phyloP scores from a whole-genome alignment of 2,113 vertebrate species.

The Alosa alosa region DNA sequence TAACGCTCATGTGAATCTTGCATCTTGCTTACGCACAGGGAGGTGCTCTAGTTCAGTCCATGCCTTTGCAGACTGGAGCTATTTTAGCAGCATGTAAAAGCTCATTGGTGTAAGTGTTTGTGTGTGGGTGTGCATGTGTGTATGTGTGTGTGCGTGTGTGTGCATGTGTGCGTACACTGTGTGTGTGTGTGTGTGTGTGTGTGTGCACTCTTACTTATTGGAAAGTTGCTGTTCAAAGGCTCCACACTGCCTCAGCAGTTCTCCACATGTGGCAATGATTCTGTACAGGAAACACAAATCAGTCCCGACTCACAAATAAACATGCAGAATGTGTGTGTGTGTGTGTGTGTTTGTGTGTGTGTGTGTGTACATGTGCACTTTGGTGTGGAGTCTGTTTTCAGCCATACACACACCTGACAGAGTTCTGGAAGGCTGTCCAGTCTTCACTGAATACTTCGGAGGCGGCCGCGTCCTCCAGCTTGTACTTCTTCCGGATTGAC shows the following conservation, averaged over 20 bases:
- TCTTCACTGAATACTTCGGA: conserved; percentile 87
- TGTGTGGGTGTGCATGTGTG: conserved; percentile 18
- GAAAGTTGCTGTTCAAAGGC: conserved; percentile 66
- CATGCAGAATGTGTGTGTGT: neutral
- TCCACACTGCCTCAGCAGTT: conserved; percentile 63
- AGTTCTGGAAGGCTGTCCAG: conserved; percentile 94
- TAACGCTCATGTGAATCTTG: too few species aligned
- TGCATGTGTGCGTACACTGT: neutral
- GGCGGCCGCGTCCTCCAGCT: conserved; percentile 78
- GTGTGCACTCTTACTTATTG: conserved; percentile 37
- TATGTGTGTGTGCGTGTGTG: conserved; percentile 16
- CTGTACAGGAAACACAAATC: neutral
- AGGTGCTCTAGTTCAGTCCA: too few species aligned
- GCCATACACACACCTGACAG: conserved; percentile 75
- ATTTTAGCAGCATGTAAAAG: too few species aligned
- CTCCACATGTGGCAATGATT: conserved; percentile 60
- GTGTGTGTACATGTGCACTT: neutral
- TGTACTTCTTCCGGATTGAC: conserved; percentile 90
- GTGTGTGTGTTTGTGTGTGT: neutral
- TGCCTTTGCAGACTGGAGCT: too few species aligned
- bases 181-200: conserved; percentile 8
- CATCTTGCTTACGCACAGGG: too few species aligned
- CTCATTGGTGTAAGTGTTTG: conserved; percentile 10
- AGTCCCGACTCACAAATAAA: neutral
- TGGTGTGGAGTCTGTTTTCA: neutral